Base-by-base conservation (phyloP, 64 coral and sea anemone genomes). In the Montipora sp. region DNA sequence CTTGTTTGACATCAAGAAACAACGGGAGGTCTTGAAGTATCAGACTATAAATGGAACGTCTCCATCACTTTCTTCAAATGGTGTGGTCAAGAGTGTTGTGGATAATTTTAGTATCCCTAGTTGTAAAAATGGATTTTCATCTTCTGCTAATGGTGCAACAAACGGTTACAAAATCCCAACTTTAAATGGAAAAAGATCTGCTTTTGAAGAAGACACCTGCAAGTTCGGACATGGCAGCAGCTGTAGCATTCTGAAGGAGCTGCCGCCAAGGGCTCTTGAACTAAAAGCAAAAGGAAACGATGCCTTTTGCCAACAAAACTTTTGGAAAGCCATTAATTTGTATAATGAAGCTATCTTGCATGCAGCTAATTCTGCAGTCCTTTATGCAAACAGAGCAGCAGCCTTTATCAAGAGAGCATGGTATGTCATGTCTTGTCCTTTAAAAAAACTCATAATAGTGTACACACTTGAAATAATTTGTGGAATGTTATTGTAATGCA, bases 361-460 rank as follows among this genome's bases (percentile, higher is more conserved):
- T 59, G 94, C 96, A n/a, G 88, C 83, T 43, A 75, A 95, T 57
- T 95, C 96, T 93, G 94, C 96, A 21, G 83, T 98, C 36, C 83
- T 98, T 11, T 98, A 98, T 89, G 96, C 96, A 19, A 98, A 98
- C 69, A 93, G 96, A 66, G 96, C 96, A 79, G 96, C 96, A 23
- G 96, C 96, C 1, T 98, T 61, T 81, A 91, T 98, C 50, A 98
- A 98, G 77, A 93, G 96, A 88, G 81, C 90, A 19, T 98, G 96
- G 96, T 98, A 93, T 91, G 94, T 83, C 11, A 53, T 18, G 14
- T 20, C 59, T 43, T 48, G 21, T 50, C 12, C 2, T 36, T 1
- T 18, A 5, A 4, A 16, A 51, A 18, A 57, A 15, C 20, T 21
- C 19, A 60, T 55, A 57, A 57, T 8, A 11, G 0, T 57, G 53